A percentile compares a stretch with the other conserved stretches of the same genome.
Evolutionary conservation across 2,797 vertebrate species (phyloP).

Genomic region (Eospalax fontanierii): DNA sequence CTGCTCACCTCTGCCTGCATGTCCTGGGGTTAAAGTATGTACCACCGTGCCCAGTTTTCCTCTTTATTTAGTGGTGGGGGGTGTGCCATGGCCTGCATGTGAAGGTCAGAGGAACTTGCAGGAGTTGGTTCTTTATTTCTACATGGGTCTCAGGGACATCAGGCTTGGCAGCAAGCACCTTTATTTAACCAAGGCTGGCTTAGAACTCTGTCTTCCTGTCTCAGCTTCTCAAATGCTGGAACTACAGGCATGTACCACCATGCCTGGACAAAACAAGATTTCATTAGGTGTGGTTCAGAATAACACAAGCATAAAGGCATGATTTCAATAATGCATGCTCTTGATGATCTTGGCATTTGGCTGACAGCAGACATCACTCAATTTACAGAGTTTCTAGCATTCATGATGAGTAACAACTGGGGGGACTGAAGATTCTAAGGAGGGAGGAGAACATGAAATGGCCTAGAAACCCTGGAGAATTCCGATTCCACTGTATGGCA

Average conservation of each 20-base stretch:
- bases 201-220: neutral
- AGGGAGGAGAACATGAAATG: neutral
- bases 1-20: neutral
- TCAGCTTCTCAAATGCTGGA: neutral
- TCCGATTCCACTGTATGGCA: neutral
- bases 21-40: neutral
- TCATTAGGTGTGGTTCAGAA: neutral
- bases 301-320: neutral
- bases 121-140: neutral
- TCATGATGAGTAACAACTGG: neutral
- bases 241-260: too few species aligned
- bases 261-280: too few species aligned
- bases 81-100: neutral
- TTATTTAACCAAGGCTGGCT: neutral
- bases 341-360: neutral
- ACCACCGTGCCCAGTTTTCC: neutral
- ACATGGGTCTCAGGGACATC: neutral
- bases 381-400: neutral
- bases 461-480: neutral
- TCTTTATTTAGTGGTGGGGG: too few species aligned
- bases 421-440: neutral
- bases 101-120: neutral
- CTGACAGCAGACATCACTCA: neutral
- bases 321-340: neutral
- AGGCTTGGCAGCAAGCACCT: neutral